Base-by-base conservation (phyloP, 2,888 invertebrate species). In the Melinaea marsaeus region DNA sequence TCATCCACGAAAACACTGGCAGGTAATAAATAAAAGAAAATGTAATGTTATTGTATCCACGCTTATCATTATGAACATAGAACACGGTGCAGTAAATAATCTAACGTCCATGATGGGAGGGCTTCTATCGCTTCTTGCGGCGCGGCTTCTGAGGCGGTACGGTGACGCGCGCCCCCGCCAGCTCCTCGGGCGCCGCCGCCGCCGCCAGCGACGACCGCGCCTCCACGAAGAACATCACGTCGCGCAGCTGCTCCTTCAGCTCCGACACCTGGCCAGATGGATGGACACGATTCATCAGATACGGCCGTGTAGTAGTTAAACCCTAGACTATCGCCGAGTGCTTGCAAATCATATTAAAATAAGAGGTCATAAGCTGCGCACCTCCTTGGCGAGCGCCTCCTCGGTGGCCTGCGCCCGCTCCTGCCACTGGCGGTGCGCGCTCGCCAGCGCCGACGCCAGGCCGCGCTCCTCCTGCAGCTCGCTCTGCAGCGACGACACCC, bases 161-260 rank as follows among this genome's bases (percentile, higher is more conserved):
- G 57, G 60, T 60, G 58, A 67, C 67, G 56, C 58, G 56, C 54
- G 67, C 65, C 66, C 66, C 22, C 4, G 76, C 80, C 2, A 86
- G 69, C 71, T 86, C 86, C 13, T 78, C 82, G 3, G 54, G 65
- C 13, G 79, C 64, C 9, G 80, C 81, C 34, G 66, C 75, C 13
- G 69, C 72, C 4, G 77, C 71, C 54, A 90, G 76, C 74, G 82
- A 77, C 0, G 79, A 84, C 56, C 90, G 96, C 1, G 98, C 98
- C 72, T 98, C 97, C 74, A 99, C 93, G 83, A 95, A 98, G 90
- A 99, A 98, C 98, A 99, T 98, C 58, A 99, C 92, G 91, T 99
- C 99, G 46, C 97, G 93, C 7, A 99, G 92, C 90, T 99, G 98
- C 75, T 99, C 99, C 71, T 95, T 94, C 42, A 99, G 90, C 32